phyloP scores from a whole-genome alignment of 1,140 invertebrate species.

The Tetraneura akinire region DNA sequence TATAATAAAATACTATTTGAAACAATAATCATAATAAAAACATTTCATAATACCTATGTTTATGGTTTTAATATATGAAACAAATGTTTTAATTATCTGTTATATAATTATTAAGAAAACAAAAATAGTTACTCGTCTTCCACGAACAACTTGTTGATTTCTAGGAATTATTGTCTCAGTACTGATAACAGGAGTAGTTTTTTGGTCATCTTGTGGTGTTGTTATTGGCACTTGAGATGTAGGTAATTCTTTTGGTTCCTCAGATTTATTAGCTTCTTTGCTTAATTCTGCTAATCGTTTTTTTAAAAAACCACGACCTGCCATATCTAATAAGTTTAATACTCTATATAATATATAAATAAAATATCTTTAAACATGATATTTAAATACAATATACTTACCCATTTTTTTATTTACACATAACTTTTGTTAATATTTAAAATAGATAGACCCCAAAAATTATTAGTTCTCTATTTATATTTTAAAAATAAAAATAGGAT shows the following conservation, averaged over 20 bases:
- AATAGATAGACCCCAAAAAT: too few relatives aligned
- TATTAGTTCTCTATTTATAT: too few relatives aligned
- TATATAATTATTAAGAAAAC: neutral
- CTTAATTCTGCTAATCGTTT: neutral
- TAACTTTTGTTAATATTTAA: too few relatives aligned
- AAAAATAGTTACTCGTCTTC: conserved; percentile 35
- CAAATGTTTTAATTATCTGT: neutral
- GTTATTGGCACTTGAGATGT: neutral
- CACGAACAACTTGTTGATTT: neutral
- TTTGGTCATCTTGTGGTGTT: neutral
- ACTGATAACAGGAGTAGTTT: neutral
- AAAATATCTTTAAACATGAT: too few relatives aligned
- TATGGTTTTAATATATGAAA: neutral
- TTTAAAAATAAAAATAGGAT: too few relatives aligned
- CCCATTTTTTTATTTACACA: too few relatives aligned
- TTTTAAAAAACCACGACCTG: conserved; percentile 40
- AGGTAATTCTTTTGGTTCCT: neutral
- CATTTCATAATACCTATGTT: neutral
- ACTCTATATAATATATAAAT: too few relatives aligned
- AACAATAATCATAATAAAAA: neutral
- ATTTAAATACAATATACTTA: too few relatives aligned
- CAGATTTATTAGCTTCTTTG: neutral
- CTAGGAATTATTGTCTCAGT: neutral
- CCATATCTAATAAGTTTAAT: conserved; percentile 10
- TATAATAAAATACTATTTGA: neutral